Evolutionary conservation across 2,797 vertebrate genomes (phyloP), one percentile per base, ranked within the genome.

Genomic region (Argya squamiceps): DNA sequence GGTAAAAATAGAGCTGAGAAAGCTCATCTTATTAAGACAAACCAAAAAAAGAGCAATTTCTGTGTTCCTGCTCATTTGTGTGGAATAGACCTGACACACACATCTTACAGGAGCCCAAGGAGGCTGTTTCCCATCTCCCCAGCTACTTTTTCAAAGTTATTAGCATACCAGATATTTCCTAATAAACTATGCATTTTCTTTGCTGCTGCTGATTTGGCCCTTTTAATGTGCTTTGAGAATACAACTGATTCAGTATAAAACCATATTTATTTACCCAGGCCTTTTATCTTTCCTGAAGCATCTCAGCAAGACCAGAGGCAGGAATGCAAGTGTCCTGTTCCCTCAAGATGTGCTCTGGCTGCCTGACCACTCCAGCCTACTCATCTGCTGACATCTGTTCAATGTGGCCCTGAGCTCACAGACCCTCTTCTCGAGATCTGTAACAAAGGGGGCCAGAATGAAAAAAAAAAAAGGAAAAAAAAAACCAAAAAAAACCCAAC

Each of bases 1-100:
- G 56, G 22, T 46, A 44, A 88, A 89, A 55, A 92, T 39, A 19
- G 36, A 93, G 47, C 24, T 46, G 34, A 85, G 71, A 73, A 82
- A 89, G 27, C 27, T 56, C 9, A 24, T 46, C 9, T 49, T 80
- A 64, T 55, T 89, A 46, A 93, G 84, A 71, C 11, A 82, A 88
- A 50, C 2, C 2, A 37, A 83, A 19, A 19, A 47, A 13, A 26
- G 21, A 5, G 12, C 30, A 65, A 26, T 65, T 95, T 83, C 20
- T 58, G 55, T 79, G 22, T 76, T 79, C 4, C 21, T 87, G 30
- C 30, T 81, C 8, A 34, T 73, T 88, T 90, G 24, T 0, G 1
- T 10, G 11, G 68, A 82, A 30, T 21, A 79, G 20, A 52, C 36
- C 47, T 60, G 29, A 47, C 15, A 52, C 4, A 6, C 6, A 15